These are phyloP conservation scores for Drosophila pseudoobscura DNA, from an alignment of 1,140 invertebrate genomes.

Conservation along the genomic window DNA sequence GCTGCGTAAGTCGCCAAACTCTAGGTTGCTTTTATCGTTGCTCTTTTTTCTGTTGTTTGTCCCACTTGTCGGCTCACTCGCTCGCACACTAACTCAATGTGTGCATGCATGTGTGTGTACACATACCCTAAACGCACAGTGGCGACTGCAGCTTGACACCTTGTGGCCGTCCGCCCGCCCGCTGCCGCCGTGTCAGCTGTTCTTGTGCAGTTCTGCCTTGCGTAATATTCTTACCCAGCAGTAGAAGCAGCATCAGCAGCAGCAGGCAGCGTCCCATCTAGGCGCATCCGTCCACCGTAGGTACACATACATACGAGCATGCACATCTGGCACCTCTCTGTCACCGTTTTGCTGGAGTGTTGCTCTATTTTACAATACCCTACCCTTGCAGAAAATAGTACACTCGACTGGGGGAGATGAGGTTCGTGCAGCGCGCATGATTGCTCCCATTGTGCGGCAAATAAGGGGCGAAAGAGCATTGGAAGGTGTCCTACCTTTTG, in stretches of 20 bases:
- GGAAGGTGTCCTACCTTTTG: too few species aligned
- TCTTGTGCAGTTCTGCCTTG: slow-evolving; percentile 19
- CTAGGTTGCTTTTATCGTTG: slow-evolving; percentile 19
- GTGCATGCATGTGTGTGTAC: too few species aligned
- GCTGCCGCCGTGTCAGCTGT: slow-evolving; percentile 32
- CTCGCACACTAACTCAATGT: background rate
- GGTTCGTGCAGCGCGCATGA: too few species aligned
- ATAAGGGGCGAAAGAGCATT: too few species aligned
- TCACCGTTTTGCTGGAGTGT: slow-evolving; percentile 8
- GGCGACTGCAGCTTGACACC: slow-evolving; percentile 33
- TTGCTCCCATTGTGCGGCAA: too few species aligned
- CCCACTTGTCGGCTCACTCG: slow-evolving; percentile 54
- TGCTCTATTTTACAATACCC: slow-evolving; percentile 27
- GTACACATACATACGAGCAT: slow-evolving; percentile 14
- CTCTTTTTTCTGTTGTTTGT: slow-evolving; percentile 39
- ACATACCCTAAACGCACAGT: slow-evolving; percentile 28
- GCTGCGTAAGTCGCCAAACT: slow-evolving; percentile 59
- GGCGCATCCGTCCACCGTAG: background rate
- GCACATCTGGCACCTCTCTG: slow-evolving; percentile 24
- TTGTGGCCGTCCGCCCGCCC: slow-evolving; percentile 5
- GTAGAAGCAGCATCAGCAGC: background rate
- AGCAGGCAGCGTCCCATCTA: too few species aligned
- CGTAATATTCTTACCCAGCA: slow-evolving; percentile 39
- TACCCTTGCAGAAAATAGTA: background rate
- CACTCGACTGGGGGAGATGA: too few species aligned